Conservation (phyloP, 2,888 invertebrate species). For the Antheraea assamensis region DNA sequence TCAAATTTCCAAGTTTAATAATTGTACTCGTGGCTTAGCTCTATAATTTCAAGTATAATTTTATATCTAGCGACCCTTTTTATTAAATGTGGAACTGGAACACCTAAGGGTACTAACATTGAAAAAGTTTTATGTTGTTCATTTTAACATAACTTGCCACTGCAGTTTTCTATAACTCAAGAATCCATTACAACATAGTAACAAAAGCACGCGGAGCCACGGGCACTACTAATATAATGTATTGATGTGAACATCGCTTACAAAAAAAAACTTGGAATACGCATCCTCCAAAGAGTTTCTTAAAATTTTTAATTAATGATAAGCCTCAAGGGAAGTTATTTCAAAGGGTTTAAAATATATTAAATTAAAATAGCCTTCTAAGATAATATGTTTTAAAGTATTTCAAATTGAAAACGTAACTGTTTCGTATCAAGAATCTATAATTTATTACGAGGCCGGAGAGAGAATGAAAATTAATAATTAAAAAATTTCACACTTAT, state of each 20-base stretch:
- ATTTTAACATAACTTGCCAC: too few species aligned
- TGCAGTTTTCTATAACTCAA: too few species aligned
- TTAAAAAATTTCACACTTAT: slow-evolving; percentile 39
- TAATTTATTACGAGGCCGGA: slow-evolving; percentile 28
- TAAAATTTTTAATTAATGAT: not conserved
- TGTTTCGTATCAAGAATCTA: slow-evolving; percentile 24
- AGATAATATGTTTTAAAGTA: not conserved
- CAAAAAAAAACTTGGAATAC: not conserved
- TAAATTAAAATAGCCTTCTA: not conserved
- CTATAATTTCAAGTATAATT: not conserved
- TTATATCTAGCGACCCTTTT: too few species aligned
- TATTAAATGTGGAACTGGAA: too few species aligned
- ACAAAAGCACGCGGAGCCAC: too few species aligned
- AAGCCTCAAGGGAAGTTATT: slow-evolving; percentile 3
- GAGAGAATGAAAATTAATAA: slow-evolving; percentile 36
- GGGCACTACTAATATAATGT: not conserved
- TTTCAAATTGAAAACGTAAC: slow-evolving; percentile 1
- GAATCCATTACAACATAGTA: too few species aligned
- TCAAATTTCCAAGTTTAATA: not conserved
- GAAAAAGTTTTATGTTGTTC: too few species aligned
- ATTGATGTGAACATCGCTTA: not conserved
- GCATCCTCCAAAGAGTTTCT: not conserved
- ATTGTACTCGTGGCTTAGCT: not conserved
- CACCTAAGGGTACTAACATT: too few species aligned
- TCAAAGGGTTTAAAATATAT: not conserved